Conservation (phyloP, 2,797 vertebrate species). For the Mycteria americana region DNA sequence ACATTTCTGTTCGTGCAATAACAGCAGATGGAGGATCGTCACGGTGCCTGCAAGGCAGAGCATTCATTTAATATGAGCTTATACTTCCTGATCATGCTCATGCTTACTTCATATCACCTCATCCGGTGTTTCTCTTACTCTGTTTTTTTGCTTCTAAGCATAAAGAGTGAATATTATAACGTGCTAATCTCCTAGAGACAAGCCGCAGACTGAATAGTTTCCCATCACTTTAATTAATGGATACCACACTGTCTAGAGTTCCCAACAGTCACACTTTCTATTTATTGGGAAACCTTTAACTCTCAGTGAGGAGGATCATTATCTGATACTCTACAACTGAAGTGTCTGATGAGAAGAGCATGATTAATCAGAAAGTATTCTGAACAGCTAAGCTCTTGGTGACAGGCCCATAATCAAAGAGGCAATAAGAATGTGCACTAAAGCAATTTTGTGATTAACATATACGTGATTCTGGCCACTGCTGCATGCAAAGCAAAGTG, state of each 20-base stretch:
- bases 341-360: conserved; percentile 9
- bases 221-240: conserved; percentile 48
- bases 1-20: not conserved
- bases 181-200: not conserved
- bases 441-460: conserved; percentile 37
- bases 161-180: not conserved
- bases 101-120: not conserved
- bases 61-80: not conserved
- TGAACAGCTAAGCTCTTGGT: conserved; percentile 7
- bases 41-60: not conserved
- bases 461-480: not conserved
- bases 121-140: not conserved
- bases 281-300: conserved; percentile 48
- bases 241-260: conserved; percentile 7
- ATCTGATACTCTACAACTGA: not conserved
- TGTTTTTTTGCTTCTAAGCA: not conserved
- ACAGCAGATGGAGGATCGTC: conserved; percentile 7
- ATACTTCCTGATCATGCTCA: not conserved
- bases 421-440: not conserved
- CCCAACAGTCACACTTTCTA: conserved; percentile 24
- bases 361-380: conserved; percentile 47
- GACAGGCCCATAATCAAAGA: conserved; percentile 37
- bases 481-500: not conserved
- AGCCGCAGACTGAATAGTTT: not conserved
- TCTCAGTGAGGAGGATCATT: conserved; percentile 29